These are phyloP conservation scores for Drosophila bocki DNA, from an alignment of 1,140 invertebrate species.

Conservation along the genomic window DNA sequence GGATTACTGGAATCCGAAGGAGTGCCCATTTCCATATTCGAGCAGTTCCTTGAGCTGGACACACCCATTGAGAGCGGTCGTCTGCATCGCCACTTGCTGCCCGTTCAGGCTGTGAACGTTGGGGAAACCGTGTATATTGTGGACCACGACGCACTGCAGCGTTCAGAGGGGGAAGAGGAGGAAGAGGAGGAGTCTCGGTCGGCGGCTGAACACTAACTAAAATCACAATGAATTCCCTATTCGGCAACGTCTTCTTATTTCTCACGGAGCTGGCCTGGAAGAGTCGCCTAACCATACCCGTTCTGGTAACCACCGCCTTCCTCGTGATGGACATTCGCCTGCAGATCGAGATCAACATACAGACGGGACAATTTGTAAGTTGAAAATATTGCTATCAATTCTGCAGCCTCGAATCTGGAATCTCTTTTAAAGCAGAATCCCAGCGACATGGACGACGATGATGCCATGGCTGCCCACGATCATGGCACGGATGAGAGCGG, in stretches of 20 bases:
- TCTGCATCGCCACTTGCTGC: conserved; percentile 85
- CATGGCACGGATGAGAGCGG: conserved; percentile 56
- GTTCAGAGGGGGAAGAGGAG: conserved; percentile 22
- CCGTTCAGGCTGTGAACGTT: conserved; percentile 85
- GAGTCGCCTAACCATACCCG: conserved; percentile 85
- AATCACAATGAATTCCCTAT: conserved; percentile 72
- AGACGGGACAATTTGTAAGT: conserved; percentile 81
- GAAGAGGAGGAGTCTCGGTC: conserved; percentile 8
- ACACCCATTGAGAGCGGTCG: conserved; percentile 80
- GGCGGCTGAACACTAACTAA: conserved; percentile 22
- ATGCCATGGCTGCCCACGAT: conserved; percentile 23
- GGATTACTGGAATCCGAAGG: conserved; percentile 77
- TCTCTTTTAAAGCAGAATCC: conserved; percentile 49
- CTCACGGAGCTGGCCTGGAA: conserved; percentile 86
- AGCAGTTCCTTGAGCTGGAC: conserved; percentile 81
- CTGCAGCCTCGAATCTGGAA: not conserved
- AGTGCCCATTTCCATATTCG: conserved; percentile 49
- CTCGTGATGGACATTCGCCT: conserved; percentile 86
- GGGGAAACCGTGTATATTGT: conserved; percentile 86
- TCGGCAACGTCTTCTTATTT: conserved; percentile 85
- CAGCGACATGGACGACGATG: conserved; percentile 69
- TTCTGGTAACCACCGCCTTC: conserved; percentile 86
- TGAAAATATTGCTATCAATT: not conserved
- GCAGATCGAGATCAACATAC: conserved; percentile 86
- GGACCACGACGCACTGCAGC: conserved; percentile 85